Conservation (phyloP, 2,113 vertebrate species). For the Gymnobelideus leadbeateri region DNA sequence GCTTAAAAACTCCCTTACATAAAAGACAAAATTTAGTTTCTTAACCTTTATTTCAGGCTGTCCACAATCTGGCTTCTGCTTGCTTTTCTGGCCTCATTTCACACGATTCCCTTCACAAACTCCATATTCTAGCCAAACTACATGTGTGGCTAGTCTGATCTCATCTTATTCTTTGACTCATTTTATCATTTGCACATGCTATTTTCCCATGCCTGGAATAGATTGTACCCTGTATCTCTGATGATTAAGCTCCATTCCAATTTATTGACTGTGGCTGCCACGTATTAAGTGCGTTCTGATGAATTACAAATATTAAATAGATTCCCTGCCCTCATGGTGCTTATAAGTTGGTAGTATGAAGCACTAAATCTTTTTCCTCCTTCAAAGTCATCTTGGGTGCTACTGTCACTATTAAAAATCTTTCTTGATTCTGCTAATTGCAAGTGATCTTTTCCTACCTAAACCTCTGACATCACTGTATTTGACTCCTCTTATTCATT, state of each 20-base stretch:
- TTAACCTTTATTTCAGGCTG: neutral
- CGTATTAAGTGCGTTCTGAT: neutral
- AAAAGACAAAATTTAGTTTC: neutral
- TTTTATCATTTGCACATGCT: neutral
- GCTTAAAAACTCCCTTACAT: neutral
- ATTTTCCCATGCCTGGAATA: neutral
- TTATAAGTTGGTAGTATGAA: neutral
- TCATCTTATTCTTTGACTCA: neutral
- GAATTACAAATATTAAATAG: neutral
- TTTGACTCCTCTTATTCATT: neutral
- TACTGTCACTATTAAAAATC: neutral
- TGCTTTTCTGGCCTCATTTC: neutral
- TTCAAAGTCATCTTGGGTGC: neutral
- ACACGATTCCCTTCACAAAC: neutral
- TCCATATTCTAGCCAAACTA: neutral
- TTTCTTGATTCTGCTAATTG: neutral
- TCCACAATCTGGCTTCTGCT: neutral
- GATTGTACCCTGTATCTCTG: neutral
- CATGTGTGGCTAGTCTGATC: neutral
- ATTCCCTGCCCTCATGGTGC: neutral
- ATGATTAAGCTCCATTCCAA: neutral
- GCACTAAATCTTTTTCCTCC: neutral
- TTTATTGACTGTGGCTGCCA: neutral
- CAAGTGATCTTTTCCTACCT: neutral
- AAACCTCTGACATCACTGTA: neutral